phyloP scores from a whole-genome alignment of 2,797 vertebrate species.

The Pipistrellus kuhlii region DNA sequence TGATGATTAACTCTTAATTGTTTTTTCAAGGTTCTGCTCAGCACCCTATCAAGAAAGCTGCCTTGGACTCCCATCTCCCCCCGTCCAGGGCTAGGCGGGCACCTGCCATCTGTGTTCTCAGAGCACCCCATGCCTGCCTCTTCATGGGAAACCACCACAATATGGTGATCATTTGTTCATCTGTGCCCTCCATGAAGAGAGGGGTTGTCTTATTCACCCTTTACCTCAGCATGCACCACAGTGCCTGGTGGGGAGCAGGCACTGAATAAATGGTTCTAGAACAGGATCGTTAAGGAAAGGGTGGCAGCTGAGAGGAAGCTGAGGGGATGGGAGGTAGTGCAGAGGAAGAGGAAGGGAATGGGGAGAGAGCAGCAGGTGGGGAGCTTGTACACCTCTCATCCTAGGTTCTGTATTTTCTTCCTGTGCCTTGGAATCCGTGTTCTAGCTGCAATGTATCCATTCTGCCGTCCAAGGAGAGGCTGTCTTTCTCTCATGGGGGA shows the following conservation, averaged over 20 bases:
- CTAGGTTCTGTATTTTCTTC: neutral
- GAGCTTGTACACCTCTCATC: neutral
- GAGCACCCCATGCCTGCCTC: neutral
- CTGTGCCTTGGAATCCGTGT: neutral
- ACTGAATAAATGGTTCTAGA: neutral
- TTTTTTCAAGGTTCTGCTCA: neutral
- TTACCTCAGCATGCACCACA: neutral
- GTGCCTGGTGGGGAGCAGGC: neutral
- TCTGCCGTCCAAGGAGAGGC: neutral
- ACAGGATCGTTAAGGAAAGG: neutral
- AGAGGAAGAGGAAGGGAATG: neutral
- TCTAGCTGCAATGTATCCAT: neutral
- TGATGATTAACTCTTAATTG: neutral
- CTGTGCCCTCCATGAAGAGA: neutral
- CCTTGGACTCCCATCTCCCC: neutral
- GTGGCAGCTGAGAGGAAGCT: neutral
- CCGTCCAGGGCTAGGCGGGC: neutral
- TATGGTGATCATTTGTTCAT: neutral
- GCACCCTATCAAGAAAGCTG: neutral
- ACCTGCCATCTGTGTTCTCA: neutral
- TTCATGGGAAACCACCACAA: neutral
- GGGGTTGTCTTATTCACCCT: neutral
- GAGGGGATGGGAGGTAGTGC: neutral
- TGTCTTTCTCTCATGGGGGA: neutral
- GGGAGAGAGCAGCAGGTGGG: fast-evolving